These are phyloP conservation scores for Gasteruption jaculator DNA, from an alignment of 2,888 invertebrate genomes.

Conservation along the genomic window DNA sequence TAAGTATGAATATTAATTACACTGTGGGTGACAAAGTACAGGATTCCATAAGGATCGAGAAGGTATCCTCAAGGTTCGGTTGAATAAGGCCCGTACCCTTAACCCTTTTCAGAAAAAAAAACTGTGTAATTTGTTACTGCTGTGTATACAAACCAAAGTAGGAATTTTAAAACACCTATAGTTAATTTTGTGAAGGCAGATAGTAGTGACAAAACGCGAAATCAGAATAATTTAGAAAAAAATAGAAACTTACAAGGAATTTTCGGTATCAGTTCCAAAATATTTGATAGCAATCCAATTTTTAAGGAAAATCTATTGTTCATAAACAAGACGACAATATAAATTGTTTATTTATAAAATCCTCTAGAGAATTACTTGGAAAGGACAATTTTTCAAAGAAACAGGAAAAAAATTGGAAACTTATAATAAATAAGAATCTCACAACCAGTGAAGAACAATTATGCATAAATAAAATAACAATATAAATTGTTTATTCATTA, in stretches of 20 bases:
- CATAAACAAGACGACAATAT: not conserved
- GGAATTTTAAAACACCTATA: too few relatives aligned
- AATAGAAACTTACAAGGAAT: too few relatives aligned
- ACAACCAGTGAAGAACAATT: too few relatives aligned
- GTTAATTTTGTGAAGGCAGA: too few relatives aligned
- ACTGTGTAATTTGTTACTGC: not conserved
- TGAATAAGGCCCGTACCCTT: slow-evolving; percentile 32
- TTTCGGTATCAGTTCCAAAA: too few relatives aligned
- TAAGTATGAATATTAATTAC: slow-evolving; percentile 50
- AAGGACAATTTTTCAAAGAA: too few relatives aligned
- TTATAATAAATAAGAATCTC: too few relatives aligned
- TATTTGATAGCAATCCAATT: too few relatives aligned
- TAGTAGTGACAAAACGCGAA: not conserved
- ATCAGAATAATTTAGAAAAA: too few relatives aligned
- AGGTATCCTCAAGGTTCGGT: slow-evolving; percentile 31
- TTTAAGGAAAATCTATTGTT: too few relatives aligned
- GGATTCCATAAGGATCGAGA: slow-evolving; percentile 37
- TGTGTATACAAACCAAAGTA: too few relatives aligned
- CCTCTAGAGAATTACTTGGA: not conserved
- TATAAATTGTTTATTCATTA: not conserved
- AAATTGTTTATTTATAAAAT: not conserved
- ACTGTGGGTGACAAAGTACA: slow-evolving; percentile 46
- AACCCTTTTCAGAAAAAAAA: slow-evolving; percentile 24
- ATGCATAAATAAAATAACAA: not conserved
- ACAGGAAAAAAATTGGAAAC: too few relatives aligned